Evolutionary conservation across 2,113 vertebrate species (phyloP), one percentile per base, ranked within the genome.

Genomic region (Apistogramma diplotaenia): DNA sequence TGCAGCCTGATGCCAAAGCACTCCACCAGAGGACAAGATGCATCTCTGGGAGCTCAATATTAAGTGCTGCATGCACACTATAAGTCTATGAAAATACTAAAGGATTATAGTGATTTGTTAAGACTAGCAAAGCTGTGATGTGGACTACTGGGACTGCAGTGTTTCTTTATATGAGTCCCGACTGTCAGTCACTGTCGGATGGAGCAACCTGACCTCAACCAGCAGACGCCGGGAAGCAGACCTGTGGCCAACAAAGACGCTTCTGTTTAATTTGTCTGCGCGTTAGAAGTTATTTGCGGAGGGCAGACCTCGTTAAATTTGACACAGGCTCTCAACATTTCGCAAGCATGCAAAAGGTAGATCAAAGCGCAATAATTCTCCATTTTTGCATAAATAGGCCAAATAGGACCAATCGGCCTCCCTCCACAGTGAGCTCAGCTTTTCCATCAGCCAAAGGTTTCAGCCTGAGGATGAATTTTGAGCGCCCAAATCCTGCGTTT

Each of bases 291-390:
- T 94, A 93, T 95, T 94, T 94, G 93, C 92, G 57, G 79, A 91
- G 92, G 91, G 87, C 89, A 91, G 86, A 86, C 79, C 92, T 94
- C 89, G 91, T 94, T 92, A 91, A 93, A 94, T 95, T 74, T 90
- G 90, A 94, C 94, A 92, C 73, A 73, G 75, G 76, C 87, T 79
- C 93, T 93, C 93, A 78, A 96, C 90, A 94, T 96, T 95, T 94
- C 94, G 77, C 95, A 93, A 90, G 93, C 89, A 92, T 33, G 93
- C 94, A 89, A 88, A 75, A 95, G 79, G 82, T 46, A 86, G 73
- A 91, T 93, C 92, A 93, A 93, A 95, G 94, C 76, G 65, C 80
- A 40, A 80, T 62, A 79, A 79, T 89, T 72, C 76, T 53, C 59
- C 81, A 37, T 65, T 85, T 89, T 90, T 74, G 8, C 15, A 21